Evolutionary conservation across 2,888 invertebrate genomes (phyloP), one percentile per base, ranked within the genome.

Genomic region (Camponotus fellah): DNA sequence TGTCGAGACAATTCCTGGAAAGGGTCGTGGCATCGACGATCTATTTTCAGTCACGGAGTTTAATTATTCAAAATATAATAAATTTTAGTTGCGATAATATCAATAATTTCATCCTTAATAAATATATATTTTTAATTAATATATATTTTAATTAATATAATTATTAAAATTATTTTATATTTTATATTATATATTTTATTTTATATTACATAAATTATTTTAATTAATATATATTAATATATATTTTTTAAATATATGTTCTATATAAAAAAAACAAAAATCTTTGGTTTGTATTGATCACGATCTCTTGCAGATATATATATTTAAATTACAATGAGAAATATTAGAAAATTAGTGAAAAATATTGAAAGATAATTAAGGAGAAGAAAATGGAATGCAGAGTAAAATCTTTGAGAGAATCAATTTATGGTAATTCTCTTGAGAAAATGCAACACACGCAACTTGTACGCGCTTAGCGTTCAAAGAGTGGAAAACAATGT

Each of bases 401-500:
- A 49, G 17, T 21, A 49, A 10, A 49, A 65, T 65, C 14, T 65
- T 49, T 10, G 21, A 60, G 21, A 14, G 14, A 40, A 53, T 65
- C 65, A 40, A 77, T 68, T 58, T 68, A 37, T 43, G 56, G 5
- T 21, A 69, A 77, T 58, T 43, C 76, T 32, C 76, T 32, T 21
- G 56, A 43, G 58, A 32, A 77, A 56, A 60, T 46, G 43, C 58
- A 60, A 49, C 14, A 5, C 4, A 53, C 17, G 34, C 34, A 40
- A 43, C 58, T 60, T 6, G 64, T 26, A 62, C 49, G 53, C 49
- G 10, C 3, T 37, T 72, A 34, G 65, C 40, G 40, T 65, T 32
- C 49, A 9, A 37, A 49, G 26, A 37, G 17, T 32, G 26, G 14
- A 21, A 34, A 65, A 76, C 40, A 65, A 58, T n/a, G 60, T 77